A percentile compares a stretch with the other conserved stretches of the same genome.
phyloP scores from a whole-genome alignment of 2,888 invertebrate species.

The Drosophila kanekoi region DNA sequence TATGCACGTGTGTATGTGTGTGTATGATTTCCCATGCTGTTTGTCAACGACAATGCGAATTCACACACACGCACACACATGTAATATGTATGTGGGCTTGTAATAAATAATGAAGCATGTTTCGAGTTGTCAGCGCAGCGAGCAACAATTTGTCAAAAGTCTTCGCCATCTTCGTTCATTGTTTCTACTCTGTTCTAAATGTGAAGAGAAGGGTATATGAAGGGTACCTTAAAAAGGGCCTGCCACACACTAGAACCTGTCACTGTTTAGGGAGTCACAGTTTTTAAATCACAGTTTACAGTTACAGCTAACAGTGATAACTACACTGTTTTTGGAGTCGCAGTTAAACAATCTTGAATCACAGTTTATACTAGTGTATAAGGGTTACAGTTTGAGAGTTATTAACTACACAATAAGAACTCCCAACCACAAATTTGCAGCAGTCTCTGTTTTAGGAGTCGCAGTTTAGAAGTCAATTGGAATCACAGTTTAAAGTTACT shows the following conservation, averaged over 20 bases:
- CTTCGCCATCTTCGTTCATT: constrained; percentile 17
- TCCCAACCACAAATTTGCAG: too few species aligned
- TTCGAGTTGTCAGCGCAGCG: constrained; percentile 70
- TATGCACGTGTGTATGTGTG: constrained; percentile 24
- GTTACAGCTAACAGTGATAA: too few species aligned
- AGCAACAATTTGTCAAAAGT: constrained; percentile 77
- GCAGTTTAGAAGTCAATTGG: too few species aligned
- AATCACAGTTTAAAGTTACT: not conserved
- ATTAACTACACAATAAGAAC: not conserved
- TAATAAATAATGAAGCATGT: constrained; percentile 66
- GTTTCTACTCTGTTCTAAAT: constrained; percentile 6
- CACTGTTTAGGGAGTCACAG: too few species aligned
- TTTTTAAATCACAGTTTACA: too few species aligned
- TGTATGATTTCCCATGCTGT: constrained; percentile 37
- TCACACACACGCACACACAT: constrained; percentile 7
- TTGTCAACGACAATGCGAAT: constrained; percentile 18
- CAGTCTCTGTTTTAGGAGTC: not conserved
- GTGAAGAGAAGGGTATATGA: constrained; percentile 1
- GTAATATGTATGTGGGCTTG: constrained; percentile 43
- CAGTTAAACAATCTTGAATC: too few species aligned
- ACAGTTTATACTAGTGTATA: too few species aligned
- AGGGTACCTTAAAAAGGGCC: too few species aligned
- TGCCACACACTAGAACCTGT: too few species aligned
- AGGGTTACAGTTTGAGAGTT: not conserved
- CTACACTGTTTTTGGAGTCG: too few species aligned